Evolutionary conservation across 1,140 invertebrate genomes (phyloP).

Genomic region (Lepidurus couesii): DNA sequence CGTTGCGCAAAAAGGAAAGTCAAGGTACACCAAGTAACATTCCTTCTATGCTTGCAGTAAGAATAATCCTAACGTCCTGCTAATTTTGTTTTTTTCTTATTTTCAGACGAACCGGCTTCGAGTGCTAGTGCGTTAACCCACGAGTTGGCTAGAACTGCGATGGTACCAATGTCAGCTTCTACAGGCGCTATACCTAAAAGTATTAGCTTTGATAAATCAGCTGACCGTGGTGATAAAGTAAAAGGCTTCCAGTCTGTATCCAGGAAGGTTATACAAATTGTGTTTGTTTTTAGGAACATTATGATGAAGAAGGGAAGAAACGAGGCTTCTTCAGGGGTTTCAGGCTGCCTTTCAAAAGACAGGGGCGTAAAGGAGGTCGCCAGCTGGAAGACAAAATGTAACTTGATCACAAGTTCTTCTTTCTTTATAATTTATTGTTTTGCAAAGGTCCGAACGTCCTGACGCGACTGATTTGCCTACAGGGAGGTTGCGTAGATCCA

Average conservation of each 20-base stretch:
- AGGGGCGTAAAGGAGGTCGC: slow-evolving; percentile 49
- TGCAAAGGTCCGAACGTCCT: slow-evolving; percentile 40
- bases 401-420: neutral
- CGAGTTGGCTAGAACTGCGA: neutral
- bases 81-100: neutral
- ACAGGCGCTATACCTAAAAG: slow-evolving; percentile 84
- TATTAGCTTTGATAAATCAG: slow-evolving; percentile 85
- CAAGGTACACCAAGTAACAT: neutral
- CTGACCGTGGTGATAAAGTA: slow-evolving; percentile 67
- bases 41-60: too few species aligned
- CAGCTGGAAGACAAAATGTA: slow-evolving; percentile 3
- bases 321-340: slow-evolving; percentile 62
- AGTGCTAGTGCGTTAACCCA: neutral
- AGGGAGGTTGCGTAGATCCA: slow-evolving; percentile 34
- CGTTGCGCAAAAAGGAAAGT: neutral
- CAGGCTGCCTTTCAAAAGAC: slow-evolving; percentile 61
- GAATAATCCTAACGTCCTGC: too few species aligned
- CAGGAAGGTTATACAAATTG: neutral
- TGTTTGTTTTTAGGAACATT: slow-evolving; percentile 42
- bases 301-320: slow-evolving; percentile 54
- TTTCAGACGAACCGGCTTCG: neutral
- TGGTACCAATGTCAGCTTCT: slow-evolving; percentile 44
- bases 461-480: slow-evolving; percentile 37
- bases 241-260: slow-evolving; percentile 22
- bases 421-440: neutral